Evolutionary conservation across 2,113 vertebrate genomes (phyloP), one percentile per base, ranked within the genome.

Genomic region (Ellobius talpinus): DNA sequence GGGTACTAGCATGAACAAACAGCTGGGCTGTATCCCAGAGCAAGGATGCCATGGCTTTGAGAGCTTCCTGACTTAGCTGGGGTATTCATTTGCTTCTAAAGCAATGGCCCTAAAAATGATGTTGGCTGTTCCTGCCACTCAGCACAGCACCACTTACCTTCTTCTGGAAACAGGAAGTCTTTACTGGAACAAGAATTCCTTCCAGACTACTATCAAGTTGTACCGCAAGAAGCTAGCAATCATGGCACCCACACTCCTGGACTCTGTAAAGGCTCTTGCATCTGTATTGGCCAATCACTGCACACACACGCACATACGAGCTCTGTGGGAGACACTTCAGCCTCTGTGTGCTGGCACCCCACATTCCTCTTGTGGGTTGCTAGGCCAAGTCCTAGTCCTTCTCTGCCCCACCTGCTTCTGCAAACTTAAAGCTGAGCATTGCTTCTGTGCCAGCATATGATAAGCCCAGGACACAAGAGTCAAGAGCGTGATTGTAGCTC

Each of bases 361-460:
- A 52, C 36, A 6, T 66, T 92, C 88, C 12, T 90, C 50, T 26
- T 21, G 58, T 47, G 7, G 50, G 36, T 4, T 33, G 14, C 39
- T 77, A 31, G 36, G 2, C n/a, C 13, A 7, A 2, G 0, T 47
- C 0, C 77, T 50, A 19, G 21, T 9, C 8, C 8, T 39, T 61
- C 52, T 70, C 33, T n/a, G 61, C 82, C 29, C 19, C 58, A 29
- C 23, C 78, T 68, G 19, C 63, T 50, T 84, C 8, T 5, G 8
- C 24, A n/a, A 42, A 63, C 78, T 65, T 50, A 33, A 7, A 58
- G 58, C 58, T 58, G 58, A 58, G 19, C 58, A 1, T 58, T 58
- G 33, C 55, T 81, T 63, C 3, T 29, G 31, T 33, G 16, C 17
- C 31, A 63, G 21, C 13, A 5, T 33, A 58, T 63, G 63, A 52